phyloP scores from a whole-genome alignment of 2,797 vertebrate genomes.

The Propithecus perrieri region DNA sequence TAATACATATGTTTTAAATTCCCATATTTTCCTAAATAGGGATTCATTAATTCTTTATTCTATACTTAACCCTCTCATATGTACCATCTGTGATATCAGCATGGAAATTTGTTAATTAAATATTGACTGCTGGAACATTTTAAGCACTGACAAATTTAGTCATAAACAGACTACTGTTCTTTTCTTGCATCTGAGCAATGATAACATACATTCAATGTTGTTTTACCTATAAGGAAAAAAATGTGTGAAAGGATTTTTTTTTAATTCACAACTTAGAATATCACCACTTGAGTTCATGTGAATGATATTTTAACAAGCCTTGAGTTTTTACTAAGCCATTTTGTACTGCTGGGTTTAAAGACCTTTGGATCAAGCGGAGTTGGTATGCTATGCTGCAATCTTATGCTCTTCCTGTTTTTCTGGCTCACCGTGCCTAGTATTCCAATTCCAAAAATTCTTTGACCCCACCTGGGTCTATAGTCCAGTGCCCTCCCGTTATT shows the following conservation, averaged over 20 bases:
- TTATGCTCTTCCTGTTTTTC: neutral
- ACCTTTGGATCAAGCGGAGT: neutral
- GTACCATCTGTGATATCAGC: conserved; percentile 49
- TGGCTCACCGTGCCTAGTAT: neutral
- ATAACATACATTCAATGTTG: neutral
- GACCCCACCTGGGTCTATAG: neutral
- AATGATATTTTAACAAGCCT: neutral
- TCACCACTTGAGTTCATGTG: neutral
- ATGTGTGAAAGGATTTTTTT: neutral
- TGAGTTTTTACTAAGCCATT: neutral
- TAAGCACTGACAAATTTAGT: conserved; percentile 9
- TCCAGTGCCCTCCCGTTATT: neutral
- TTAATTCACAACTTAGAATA: neutral
- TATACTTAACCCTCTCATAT: neutral
- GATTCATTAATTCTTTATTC: conserved; percentile 27
- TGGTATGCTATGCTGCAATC: neutral
- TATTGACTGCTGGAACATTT: conserved; percentile 41
- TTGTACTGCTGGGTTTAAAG: neutral
- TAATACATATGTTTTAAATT: neutral
- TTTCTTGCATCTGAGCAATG: neutral
- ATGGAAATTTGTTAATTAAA: conserved; percentile 64
- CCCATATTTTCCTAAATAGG: neutral
- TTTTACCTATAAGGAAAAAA: neutral
- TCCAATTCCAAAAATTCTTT: neutral
- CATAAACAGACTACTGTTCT: neutral